Evolutionary conservation across 2,888 invertebrate species (phyloP).

Genomic region (Deilephila elpenor): DNA sequence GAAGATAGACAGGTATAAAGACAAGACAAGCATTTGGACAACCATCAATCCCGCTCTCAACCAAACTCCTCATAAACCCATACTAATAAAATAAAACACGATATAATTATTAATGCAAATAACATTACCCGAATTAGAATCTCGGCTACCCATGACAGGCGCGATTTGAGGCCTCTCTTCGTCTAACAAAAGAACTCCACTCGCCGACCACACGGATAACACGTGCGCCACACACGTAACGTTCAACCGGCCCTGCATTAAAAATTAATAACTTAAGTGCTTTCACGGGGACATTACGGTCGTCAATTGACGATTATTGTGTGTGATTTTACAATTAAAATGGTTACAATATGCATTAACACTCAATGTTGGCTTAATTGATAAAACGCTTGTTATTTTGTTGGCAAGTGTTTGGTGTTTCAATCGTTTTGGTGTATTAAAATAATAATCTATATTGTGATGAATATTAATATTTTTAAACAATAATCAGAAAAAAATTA

Average conservation of each 20-base stretch:
- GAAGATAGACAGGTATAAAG: no score
- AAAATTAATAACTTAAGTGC: constrained; percentile 27
- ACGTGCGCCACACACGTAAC: constrained; percentile 86
- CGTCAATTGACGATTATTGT: background rate
- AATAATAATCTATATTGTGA: no score
- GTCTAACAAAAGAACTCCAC: constrained; percentile 82
- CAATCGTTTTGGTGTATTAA: no score
- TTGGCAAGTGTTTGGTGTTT: no score
- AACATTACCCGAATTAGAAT: constrained; percentile 79
- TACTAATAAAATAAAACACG: background rate
- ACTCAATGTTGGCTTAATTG: background rate
- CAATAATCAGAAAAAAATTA: no score
- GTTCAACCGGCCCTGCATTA: constrained; percentile 80
- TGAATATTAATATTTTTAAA: no score
- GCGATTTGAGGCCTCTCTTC: constrained; percentile 88
- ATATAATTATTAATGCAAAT: background rate
- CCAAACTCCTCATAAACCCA: no score
- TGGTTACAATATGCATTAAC: background rate
- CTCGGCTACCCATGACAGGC: constrained; percentile 86
- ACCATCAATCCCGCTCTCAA: no score
- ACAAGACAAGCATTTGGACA: no score
- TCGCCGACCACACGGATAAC: constrained; percentile 84
- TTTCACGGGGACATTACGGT: background rate
- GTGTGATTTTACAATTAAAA: background rate
- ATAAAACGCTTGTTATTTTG: background rate